Conservation (phyloP, 2,888 invertebrate species). For the Lasioglossum figueresi region DNA sequence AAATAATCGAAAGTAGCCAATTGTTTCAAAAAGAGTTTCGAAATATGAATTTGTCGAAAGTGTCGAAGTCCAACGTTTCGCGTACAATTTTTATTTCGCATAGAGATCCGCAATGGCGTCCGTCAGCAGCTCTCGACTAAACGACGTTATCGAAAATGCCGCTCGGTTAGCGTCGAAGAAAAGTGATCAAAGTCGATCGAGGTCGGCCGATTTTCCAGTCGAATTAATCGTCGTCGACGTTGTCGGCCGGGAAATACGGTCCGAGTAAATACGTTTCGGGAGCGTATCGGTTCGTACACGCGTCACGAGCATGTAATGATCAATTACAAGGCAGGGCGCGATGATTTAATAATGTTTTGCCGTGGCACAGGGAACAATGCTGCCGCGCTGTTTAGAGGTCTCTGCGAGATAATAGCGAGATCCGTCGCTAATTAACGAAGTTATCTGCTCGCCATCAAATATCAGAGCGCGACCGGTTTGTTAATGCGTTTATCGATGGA, state of each 20-base stretch:
- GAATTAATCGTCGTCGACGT: not conserved
- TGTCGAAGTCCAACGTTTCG: too few relatives aligned
- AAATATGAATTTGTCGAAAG: too few relatives aligned
- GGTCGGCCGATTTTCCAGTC: not conserved
- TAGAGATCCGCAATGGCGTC: too few relatives aligned
- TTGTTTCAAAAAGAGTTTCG: too few relatives aligned
- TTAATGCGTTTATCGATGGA: slow-evolving; percentile 17
- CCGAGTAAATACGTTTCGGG: slow-evolving; percentile 14
- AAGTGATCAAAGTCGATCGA: not conserved
- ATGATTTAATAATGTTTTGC: slow-evolving; percentile 44
- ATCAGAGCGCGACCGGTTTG: slow-evolving; percentile 12
- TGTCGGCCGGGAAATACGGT: not conserved
- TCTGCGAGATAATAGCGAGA: slow-evolving; percentile 38
- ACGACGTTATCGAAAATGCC: not conserved
- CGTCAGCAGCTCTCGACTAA: too few relatives aligned
- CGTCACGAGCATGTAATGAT: slow-evolving; percentile 24
- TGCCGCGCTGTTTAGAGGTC: slow-evolving; percentile 5
- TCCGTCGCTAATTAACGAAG: slow-evolving; percentile 39
- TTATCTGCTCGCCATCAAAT: slow-evolving; percentile 22
- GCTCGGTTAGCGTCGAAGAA: not conserved
- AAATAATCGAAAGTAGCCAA: too few relatives aligned
- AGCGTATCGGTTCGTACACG: slow-evolving; percentile 5
- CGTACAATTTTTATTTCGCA: too few relatives aligned
- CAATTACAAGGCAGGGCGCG: slow-evolving; percentile 11
- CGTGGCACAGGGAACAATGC: slow-evolving; percentile 14